Percentiles rank a stretch among this genome's conserved stretches.
Conservation (phyloP, 2,797 vertebrate species). For the Hydrolagus colliei region DNA sequence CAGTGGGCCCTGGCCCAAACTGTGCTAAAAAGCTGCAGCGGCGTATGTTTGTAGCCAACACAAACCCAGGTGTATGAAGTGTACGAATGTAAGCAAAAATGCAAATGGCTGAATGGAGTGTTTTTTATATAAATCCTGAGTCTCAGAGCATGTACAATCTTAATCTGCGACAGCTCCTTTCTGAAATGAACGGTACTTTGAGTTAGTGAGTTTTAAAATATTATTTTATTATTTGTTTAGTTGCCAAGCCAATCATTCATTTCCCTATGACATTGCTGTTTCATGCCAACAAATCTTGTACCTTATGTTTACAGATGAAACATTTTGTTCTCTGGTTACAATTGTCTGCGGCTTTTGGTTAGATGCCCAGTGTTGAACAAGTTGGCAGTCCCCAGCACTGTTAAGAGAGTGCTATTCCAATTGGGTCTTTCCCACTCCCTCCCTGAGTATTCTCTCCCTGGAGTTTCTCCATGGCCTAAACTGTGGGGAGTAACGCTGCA, state of each 20-base stretch:
- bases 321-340: not conserved
- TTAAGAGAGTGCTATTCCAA: not conserved
- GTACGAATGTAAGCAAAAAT: not conserved
- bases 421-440: not conserved
- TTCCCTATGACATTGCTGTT: too few species aligned
- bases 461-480: not conserved
- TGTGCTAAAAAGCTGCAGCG: too few species aligned
- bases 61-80: not conserved
- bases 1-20: too few species aligned
- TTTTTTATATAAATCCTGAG: not conserved
- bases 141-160: not conserved
- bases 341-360: too few species aligned
- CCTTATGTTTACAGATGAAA: not conserved
- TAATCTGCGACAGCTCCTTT: not conserved
- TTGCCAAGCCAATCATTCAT: not conserved
- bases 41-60: not conserved
- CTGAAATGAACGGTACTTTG: not conserved
- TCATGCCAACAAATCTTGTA: too few species aligned
- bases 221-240: not conserved
- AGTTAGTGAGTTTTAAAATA: not conserved
- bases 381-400: not conserved
- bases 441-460: not conserved
- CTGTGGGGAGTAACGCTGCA: not conserved
- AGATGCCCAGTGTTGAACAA: not conserved
- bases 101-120: constrained; percentile 18